Conservation (phyloP, 2,113 vertebrate genomes). For the Rhabdomys dilectus region DNA sequence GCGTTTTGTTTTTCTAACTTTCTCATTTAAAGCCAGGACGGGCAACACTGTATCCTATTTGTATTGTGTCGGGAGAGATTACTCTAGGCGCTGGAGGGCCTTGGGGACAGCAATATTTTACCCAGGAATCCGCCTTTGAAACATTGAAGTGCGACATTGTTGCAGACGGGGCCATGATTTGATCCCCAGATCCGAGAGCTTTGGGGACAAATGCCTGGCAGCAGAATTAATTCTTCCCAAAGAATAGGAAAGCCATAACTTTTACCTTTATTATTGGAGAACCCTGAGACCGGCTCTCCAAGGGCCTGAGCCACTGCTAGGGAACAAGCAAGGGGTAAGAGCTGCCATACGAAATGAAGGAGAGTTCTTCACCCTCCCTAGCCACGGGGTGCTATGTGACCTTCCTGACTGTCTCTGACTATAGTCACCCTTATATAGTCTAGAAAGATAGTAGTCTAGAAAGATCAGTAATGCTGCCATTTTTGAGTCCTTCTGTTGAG, state of each 20-base stretch:
- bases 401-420: not conserved
- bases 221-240: constrained; percentile 49
- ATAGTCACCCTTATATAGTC: not conserved
- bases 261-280: constrained; percentile 26
- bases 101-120: not conserved
- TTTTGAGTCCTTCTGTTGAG: not conserved
- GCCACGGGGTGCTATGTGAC: not conserved
- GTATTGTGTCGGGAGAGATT: not conserved
- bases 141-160: fast-evolving
- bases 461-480: fast-evolving
- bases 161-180: constrained; percentile 56
- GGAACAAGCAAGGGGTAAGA: not conserved
- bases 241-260: constrained; percentile 15
- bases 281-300: not conserved
- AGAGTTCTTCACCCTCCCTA: no score
- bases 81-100: not conserved
- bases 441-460: not conserved
- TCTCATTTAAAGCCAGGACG: constrained; percentile 53
- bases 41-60: not conserved
- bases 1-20: constrained; percentile 57
- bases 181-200: constrained; percentile 35
- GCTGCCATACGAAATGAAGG: fast-evolving
- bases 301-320: fast-evolving
- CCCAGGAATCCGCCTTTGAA: constrained; percentile 54
- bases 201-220: constrained; percentile 41